Base-by-base conservation (phyloP, 1,140 invertebrate species). In the Lasioglossum baleicum region DNA sequence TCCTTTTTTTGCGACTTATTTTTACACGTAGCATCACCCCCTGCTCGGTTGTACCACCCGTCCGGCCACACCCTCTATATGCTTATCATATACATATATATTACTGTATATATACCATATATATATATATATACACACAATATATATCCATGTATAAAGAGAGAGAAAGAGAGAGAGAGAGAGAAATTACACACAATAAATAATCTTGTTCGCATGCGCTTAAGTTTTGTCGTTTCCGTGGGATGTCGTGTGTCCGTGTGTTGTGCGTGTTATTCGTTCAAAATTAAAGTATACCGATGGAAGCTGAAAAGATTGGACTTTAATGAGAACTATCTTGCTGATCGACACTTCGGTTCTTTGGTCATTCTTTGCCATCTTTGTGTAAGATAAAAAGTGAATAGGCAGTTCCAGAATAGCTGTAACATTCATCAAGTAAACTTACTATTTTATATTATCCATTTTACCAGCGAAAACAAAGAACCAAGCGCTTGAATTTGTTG, bases 151-250 rank as follows among this genome's bases (percentile, higher is more conserved):
- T 26, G 17, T 63, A 78, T 51, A 0, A 64, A 51, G 20, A 40
- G 10, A 53, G 40, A 31, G 40, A 71, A 13, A 35, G 22, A 70
- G n/a, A 31, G 15, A 48, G 42, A 66, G 48, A 26, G 35, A 70
- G 20, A 31, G 15, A 48, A 35, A 35, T 42, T 70, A 51, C 60
- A 65, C 63, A 48, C 40, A 56, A 64, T 74, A 70, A 78, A 48
- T 69, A 53, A 75, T 74, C 71, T 64, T 80, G 71, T 84, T 77
- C 83, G 80, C 83, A 85, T 86, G 80, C 80, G 84, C 84, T 82
- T 71, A 74, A 79, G 61, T 48, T 44, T 79, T 13, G 2, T 73
- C 53, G n/a, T 35, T 51, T 22, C n/a, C 10, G 51, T 53, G 67
- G 31, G 44, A n/a, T 35, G 26, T 7, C 26, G 7, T 53, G 22